phyloP scores from a whole-genome alignment of 2,113 vertebrate genomes.

The Macrotis lagotis region DNA sequence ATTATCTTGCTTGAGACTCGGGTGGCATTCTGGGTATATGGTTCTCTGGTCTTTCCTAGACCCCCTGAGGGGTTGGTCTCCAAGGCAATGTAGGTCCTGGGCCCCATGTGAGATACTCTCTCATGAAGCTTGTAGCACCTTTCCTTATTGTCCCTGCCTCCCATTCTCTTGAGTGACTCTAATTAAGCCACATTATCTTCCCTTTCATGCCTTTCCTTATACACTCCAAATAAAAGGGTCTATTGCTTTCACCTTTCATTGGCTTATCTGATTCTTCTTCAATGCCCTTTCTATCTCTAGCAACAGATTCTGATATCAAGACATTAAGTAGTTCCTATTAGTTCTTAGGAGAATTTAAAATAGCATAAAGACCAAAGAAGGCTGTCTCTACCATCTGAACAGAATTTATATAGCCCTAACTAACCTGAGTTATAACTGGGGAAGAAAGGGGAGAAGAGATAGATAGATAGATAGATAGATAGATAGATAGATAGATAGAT shows the following conservation, averaged over 20 bases:
- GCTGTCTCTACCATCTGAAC: neutral
- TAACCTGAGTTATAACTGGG: constrained; percentile 26
- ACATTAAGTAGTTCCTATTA: neutral
- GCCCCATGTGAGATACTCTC: neutral
- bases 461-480: no score
- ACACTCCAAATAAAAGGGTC: neutral
- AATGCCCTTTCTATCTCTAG: neutral
- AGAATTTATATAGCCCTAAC: neutral
- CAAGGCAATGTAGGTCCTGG: neutral
- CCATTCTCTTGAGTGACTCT: neutral
- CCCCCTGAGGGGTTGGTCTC: neutral
- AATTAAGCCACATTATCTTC: neutral
- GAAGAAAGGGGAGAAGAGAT: neutral
- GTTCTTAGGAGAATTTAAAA: neutral
- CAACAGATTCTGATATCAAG: neutral
- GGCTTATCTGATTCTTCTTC: neutral
- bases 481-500: neutral
- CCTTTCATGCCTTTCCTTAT: neutral
- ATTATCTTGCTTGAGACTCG: neutral
- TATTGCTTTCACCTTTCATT: neutral
- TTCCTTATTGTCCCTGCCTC: neutral
- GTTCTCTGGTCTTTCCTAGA: neutral
- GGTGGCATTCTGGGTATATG: neutral
- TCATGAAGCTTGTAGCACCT: neutral
- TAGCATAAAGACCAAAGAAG: neutral